Evolutionary conservation across 2,888 invertebrate genomes (phyloP), one percentile per base, ranked within the genome.

Genomic region (Cataglyphis albicans): DNA sequence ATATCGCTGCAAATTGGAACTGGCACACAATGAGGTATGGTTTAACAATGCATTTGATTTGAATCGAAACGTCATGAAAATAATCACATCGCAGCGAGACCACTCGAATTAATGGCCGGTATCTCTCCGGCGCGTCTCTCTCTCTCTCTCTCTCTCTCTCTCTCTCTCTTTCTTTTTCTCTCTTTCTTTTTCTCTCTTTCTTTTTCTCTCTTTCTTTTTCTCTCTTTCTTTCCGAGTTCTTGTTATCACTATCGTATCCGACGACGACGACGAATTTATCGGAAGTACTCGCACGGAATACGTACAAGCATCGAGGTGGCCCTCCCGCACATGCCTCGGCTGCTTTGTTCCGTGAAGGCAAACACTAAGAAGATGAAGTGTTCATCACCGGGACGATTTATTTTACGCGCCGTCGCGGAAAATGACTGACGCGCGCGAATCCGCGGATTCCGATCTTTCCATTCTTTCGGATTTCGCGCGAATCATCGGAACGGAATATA

Each of bases 61-160:
- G 90, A 91, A 92, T 92, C 87, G 92, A 90, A 90, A 92, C 90
- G 90, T 92, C 92, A 92, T 90, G 92, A 92, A 92, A 92, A 92
- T 92, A 92, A 92, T 92, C 92, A 92, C 90, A 92, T 92, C 91
- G 89, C 41, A 72, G 21, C 52, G 81, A 72, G 84, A 89, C 88
- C 89, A 88, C 90, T 92, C 88, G 86, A 91, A 92, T 92, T 92
- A 92, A 92, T 92, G 90, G 90, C 84, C 74, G 76, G 78, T 78
- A 70, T 78, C 82, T 81, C 73, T 59, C 68, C 65, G 59, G 68
- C 68, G 72, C 59, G 57, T 63, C 74, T 29, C 63, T 63, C 41
- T 52, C 55, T 44, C 61, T 68, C 25, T n/a, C 18, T 48, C 48
- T 48, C 7, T 48, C 18, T 44, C 5, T 44, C 44, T 44, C 18